Conservation (phyloP, 2,113 vertebrate species). For the Amazona guildingii region DNA sequence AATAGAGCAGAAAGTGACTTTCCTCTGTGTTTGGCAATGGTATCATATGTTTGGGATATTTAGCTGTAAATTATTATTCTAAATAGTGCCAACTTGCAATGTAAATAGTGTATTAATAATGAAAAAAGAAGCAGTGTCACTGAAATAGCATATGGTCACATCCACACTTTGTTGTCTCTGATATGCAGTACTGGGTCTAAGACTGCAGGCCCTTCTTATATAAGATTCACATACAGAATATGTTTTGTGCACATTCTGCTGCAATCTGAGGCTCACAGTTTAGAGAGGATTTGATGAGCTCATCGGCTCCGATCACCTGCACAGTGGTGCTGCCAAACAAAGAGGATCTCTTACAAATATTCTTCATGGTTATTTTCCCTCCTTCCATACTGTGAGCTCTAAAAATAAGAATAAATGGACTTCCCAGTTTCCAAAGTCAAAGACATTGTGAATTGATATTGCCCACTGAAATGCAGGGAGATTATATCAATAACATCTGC, state of each 20-base stretch:
- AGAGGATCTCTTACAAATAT: not conserved
- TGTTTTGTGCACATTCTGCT: not conserved
- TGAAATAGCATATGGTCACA: not conserved
- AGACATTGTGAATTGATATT: conserved; percentile 69
- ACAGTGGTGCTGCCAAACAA: not conserved
- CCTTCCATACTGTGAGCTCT: not conserved
- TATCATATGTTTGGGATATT: not conserved
- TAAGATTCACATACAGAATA: not conserved
- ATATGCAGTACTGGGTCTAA: not conserved
- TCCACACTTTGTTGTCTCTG: not conserved
- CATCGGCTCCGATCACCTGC: not conserved
- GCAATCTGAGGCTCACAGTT: not conserved
- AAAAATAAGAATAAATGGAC: conserved; percentile 66
- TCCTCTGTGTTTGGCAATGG: not conserved
- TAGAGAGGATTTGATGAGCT: not conserved
- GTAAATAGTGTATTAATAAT: not conserved
- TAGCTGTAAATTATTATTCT: not conserved
- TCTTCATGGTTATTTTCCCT: not conserved
- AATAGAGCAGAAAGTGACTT: not conserved
- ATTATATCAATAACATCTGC: conserved; percentile 84
- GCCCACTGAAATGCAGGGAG: conserved; percentile 69
- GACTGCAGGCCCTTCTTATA: not conserved
- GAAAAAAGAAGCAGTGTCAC: not conserved
- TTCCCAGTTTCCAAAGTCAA: conserved; percentile 70
- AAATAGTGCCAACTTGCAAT: not conserved